Evolutionary conservation across 2,888 invertebrate species (phyloP).

Genomic region (Acanthosepion esculentum): DNA sequence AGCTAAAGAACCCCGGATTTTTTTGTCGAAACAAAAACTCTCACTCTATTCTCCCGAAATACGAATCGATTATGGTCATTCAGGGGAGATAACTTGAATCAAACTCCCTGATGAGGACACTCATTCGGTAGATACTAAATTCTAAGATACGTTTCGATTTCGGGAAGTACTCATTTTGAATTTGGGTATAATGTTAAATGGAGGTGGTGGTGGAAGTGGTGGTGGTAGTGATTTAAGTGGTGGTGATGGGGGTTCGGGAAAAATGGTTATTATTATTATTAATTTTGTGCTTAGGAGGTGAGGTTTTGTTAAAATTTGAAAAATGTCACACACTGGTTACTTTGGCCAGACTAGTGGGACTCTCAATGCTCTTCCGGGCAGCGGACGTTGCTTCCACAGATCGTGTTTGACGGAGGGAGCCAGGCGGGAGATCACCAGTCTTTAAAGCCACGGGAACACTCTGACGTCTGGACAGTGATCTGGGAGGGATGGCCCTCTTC

Average conservation of each 20-base stretch:
- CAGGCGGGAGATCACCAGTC: constrained; percentile 24
- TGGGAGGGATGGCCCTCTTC: constrained; percentile 25
- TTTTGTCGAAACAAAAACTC: neutral
- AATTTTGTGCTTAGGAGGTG: constrained; percentile 15
- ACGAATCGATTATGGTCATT: neutral
- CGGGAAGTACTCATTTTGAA: neutral
- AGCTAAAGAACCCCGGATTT: neutral
- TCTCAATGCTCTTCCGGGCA: constrained; percentile 36
- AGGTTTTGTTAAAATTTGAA: neutral
- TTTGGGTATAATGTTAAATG: neutral
- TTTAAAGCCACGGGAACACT: constrained; percentile 47
- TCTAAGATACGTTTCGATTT: neutral
- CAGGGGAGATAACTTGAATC: neutral
- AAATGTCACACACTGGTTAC: constrained; percentile 49
- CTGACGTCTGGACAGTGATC: constrained; percentile 45
- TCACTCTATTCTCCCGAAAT: neutral
- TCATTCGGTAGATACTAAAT: neutral
- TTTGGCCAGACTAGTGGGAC: constrained; percentile 47
- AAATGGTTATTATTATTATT: constrained; percentile 5
- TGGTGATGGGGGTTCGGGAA: neutral
- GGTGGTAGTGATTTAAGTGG: constrained; percentile 24
- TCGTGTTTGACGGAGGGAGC: constrained; percentile 41
- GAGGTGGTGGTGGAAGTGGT: constrained; percentile 33
- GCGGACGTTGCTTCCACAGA: constrained; percentile 22
- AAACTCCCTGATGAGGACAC: neutral